Evolutionary conservation across 2,113 vertebrate species (phyloP), one percentile per base, ranked within the genome.

Genomic region (Dicentrarchus labrax): DNA sequence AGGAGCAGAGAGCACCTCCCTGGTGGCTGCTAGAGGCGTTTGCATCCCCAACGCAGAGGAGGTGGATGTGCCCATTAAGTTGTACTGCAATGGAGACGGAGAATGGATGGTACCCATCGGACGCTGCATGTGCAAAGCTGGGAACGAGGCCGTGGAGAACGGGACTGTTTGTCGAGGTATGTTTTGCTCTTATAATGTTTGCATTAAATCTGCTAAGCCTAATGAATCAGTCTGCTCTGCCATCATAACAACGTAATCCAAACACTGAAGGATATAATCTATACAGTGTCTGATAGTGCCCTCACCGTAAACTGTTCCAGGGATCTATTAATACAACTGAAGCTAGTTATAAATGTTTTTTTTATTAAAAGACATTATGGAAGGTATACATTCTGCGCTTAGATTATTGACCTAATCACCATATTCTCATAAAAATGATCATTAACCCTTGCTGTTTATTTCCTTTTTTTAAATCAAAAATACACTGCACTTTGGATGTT

Each of bases 71-170:
- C 98, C 98, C 8, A 99, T 99, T 88, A 99, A 99, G 91, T 94
- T 99, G 10, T 99, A 99, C 95, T 99, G 98, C 94, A 99, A 99
- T 0, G 98, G 98, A 0, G 98, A 99, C 0, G 98, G 98, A 6
- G 98, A 99, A 79, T 99, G 98, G 98, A 96, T 99, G 96, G 98
- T 99, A 47, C 98, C 98, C 86, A 99, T 99, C 0, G 98, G 98
- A 0, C 97, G 98, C 86, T 99, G 98, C 90, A 97, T 98, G 96
- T 99, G 98, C 93, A 97, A 97, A 75, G 95, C 98, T 0, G 98
- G 98, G 10, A 97, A 98, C 0, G 98, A 99, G 88, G 96, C 98
- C 0, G 96, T 96, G 92, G 97, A 99, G 86, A 99, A 99, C 0
- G 98, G 97, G 15, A 99, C 98, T 0, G 57, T 98, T 59, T 99